Base-by-base conservation (phyloP, 2,888 invertebrate genomes). In the Cheilosia variabilis region DNA sequence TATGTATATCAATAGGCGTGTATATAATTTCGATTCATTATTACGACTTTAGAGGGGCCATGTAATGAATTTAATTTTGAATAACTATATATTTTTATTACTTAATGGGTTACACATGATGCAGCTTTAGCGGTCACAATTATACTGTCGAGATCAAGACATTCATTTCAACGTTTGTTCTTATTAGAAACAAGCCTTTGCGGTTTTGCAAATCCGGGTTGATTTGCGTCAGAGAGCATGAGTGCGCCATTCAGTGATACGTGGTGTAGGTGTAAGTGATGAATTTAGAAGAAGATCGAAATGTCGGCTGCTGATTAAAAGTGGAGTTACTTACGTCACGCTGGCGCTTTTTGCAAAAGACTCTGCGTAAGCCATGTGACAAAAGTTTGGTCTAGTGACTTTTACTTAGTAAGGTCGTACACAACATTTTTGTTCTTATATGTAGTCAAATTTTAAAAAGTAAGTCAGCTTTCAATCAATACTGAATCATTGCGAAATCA, bases 171-270 rank as follows among this genome's bases (percentile, higher is more conserved):
- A 15, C 2, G 7, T 43, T 34, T 55, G 27, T 62, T 63, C 13
- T 73, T 62, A 45, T 58, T 47, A 50, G 50, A 72, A 60, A 27
- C 43, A 52, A 37, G 60, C 60, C 7, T 63, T 55, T 52, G 60
- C 15, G 41, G 72, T 62, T 62, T 53, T 41, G 15, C n/a, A 53
- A 73, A 79, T 72, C 72, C 79, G 65, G 72, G 71, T 71, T 71
- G 45, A 27, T 63, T 71, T 71, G 62, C 53, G 62, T 77, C 68
- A 62, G 4, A 52, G 60, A 55, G 34, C 17, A n/a, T 47, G 19
- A 41, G 52, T 60, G 50, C 37, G 9, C 27, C 15, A 58, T 50
- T 71, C 57, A 37, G 22, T 37, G 15, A 22, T 15, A 43, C 13
- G 4, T 17, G 7, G 19, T 19, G 19, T 47, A n/a, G 47, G n/a